Evolutionary conservation across 2,888 invertebrate species (phyloP).

Genomic region (Caenorhabditis imperialis): DNA sequence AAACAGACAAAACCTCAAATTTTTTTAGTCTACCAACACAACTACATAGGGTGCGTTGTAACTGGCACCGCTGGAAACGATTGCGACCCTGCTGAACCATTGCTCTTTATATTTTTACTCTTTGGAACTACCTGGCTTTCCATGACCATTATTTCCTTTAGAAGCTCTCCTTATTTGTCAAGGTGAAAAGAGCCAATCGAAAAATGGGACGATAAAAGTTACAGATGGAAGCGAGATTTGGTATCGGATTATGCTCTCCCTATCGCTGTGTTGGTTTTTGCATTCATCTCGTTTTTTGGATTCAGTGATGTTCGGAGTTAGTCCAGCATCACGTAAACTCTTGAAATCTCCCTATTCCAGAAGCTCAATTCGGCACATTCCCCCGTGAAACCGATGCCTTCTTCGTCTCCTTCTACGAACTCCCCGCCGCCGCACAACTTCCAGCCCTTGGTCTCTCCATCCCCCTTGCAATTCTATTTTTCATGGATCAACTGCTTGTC

Average conservation of each 20-base stretch:
- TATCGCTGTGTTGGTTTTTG: constrained; percentile 52
- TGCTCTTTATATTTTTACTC: constrained; percentile 67
- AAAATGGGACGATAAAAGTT: too few species aligned
- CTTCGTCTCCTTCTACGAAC: constrained; percentile 78
- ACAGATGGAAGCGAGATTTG: constrained; percentile 56
- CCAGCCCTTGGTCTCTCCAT: constrained; percentile 81
- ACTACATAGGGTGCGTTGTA: constrained; percentile 43
- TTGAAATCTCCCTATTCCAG: too few species aligned
- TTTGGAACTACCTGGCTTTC: constrained; percentile 70
- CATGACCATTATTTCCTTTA: constrained; percentile 50
- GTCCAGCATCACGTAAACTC: neutral
- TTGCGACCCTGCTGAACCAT: constrained; percentile 56
- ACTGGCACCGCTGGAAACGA: constrained; percentile 14
- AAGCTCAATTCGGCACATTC: constrained; percentile 56
- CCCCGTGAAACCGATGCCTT: constrained; percentile 38
- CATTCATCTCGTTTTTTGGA: constrained; percentile 51
- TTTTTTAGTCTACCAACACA: constrained; percentile 32
- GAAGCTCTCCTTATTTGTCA: constrained; percentile 53
- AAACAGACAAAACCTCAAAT: neutral
- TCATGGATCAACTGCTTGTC: constrained; percentile 82
- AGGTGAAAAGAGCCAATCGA: too few species aligned
- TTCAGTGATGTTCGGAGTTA: constrained; percentile 58
- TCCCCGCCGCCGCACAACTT: constrained; percentile 79
- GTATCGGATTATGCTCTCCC: constrained; percentile 65
- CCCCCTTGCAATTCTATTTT: constrained; percentile 81